Evolutionary conservation across 1,140 invertebrate species (phyloP).

Genomic region (Eumeta japonica): DNA sequence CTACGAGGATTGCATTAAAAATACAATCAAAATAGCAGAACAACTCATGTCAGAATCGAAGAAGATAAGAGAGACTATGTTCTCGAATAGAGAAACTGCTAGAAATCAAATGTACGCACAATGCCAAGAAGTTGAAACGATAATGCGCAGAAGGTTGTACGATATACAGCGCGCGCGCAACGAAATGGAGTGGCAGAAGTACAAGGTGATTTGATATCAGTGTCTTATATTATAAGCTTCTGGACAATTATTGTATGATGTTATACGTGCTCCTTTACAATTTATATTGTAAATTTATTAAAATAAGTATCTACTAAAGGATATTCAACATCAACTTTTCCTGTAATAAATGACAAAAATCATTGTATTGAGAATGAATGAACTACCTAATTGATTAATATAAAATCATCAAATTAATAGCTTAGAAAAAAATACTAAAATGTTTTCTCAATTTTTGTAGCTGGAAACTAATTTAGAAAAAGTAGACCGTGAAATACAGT

Average conservation of each 20-base stretch:
- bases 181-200: slow-evolving; percentile 85
- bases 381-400: no score
- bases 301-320: no score
- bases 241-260: no score
- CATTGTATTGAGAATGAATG: no score
- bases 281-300: no score
- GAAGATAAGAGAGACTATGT: slow-evolving; percentile 74
- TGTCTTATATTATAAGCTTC: not conserved
- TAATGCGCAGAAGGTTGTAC: slow-evolving; percentile 77
- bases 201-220: slow-evolving; percentile 62
- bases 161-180: slow-evolving; percentile 80
- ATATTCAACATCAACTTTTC: no score
- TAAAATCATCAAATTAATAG: no score
- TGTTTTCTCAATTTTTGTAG: slow-evolving; percentile 36
- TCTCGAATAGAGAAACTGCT: slow-evolving; percentile 71
- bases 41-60: slow-evolving; percentile 75
- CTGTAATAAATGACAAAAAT: no score
- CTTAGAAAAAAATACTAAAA: no score
- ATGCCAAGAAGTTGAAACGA: slow-evolving; percentile 77
- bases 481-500: slow-evolving; percentile 68
- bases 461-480: slow-evolving; percentile 76
- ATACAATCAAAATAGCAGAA: slow-evolving; percentile 74
- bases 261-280: no score
- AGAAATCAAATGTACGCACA: slow-evolving; percentile 79
- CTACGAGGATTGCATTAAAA: slow-evolving; percentile 79